These are phyloP conservation scores for Erinaceus europaeus DNA, from an alignment of 2,113 vertebrate genomes.

Conservation along the genomic window DNA sequence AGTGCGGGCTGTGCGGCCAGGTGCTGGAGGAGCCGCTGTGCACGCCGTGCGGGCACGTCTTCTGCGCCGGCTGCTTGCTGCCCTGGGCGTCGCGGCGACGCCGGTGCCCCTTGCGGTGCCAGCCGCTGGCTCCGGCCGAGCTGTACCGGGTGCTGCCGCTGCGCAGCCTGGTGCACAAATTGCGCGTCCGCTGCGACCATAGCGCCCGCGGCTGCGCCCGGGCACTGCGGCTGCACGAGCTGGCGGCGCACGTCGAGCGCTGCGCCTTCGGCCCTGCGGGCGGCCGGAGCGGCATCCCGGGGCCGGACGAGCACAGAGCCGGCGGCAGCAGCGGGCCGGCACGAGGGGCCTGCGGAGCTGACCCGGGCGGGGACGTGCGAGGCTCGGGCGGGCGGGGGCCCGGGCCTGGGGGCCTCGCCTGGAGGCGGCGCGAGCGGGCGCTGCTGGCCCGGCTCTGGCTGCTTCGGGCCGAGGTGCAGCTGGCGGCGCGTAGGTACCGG, in stretches of 20 bases:
- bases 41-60: constrained; percentile 81
- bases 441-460: constrained; percentile 81
- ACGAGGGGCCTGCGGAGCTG: background rate
- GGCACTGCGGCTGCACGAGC: constrained; percentile 60
- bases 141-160: constrained; percentile 74
- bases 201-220: constrained; percentile 61
- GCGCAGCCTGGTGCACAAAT: constrained; percentile 73
- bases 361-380: background rate
- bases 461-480: constrained; percentile 78
- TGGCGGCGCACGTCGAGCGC: constrained; percentile 72
- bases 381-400: constrained; percentile 78
- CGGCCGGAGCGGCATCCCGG: background rate
- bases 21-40: constrained; percentile 78
- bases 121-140: constrained; percentile 65
- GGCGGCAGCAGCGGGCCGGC: no score
- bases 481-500: constrained; percentile 79
- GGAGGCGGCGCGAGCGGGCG: constrained; percentile 80
- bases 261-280: constrained; percentile 65
- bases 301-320: background rate
- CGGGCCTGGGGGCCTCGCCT: constrained; percentile 71
- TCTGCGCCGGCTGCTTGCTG: constrained; percentile 79
- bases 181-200: constrained; percentile 73
- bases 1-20: constrained; percentile 75
- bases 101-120: constrained; percentile 77
- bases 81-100: constrained; percentile 77